Conservation (phyloP, 1,140 invertebrate genomes). For the Hydropsyche tenuis region DNA sequence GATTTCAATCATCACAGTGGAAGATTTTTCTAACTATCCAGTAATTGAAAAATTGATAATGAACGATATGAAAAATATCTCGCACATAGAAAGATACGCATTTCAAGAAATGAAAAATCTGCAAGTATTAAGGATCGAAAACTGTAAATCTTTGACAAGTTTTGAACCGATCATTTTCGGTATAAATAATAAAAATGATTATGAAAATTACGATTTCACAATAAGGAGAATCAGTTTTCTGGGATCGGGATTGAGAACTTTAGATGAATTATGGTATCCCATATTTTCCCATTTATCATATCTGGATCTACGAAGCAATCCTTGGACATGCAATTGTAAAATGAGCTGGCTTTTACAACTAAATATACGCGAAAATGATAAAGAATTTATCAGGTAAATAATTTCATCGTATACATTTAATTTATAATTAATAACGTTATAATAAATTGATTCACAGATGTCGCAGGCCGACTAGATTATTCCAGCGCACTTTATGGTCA, state of each 20-base stretch:
- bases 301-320: constrained; percentile 58
- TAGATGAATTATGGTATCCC: constrained; percentile 52
- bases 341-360: constrained; percentile 57
- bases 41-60: constrained; percentile 55
- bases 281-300: constrained; percentile 54
- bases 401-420: constrained; percentile 2
- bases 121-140: constrained; percentile 55
- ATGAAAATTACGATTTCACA: constrained; percentile 54
- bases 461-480: constrained; percentile 52
- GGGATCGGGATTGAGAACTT: constrained; percentile 54
- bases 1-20: constrained; percentile 53
- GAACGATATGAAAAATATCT: constrained; percentile 56
- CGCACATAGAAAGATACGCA: constrained; percentile 53
- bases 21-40: constrained; percentile 55
- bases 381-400: constrained; percentile 56
- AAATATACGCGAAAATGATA: constrained; percentile 53
- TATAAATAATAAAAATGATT: constrained; percentile 54
- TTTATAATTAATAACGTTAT: neutral
- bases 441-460: constrained; percentile 54
- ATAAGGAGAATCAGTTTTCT: constrained; percentile 55
- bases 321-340: constrained; percentile 59
- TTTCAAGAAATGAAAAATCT: constrained; percentile 55
- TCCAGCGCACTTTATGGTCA: constrained; percentile 55
- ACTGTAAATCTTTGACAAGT: constrained; percentile 55
- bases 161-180: constrained; percentile 57